A percentile compares a stretch with the other conserved stretches of the same genome.
phyloP scores from a whole-genome alignment of 1,140 invertebrate species.

The Rhagoletis zephyria region DNA sequence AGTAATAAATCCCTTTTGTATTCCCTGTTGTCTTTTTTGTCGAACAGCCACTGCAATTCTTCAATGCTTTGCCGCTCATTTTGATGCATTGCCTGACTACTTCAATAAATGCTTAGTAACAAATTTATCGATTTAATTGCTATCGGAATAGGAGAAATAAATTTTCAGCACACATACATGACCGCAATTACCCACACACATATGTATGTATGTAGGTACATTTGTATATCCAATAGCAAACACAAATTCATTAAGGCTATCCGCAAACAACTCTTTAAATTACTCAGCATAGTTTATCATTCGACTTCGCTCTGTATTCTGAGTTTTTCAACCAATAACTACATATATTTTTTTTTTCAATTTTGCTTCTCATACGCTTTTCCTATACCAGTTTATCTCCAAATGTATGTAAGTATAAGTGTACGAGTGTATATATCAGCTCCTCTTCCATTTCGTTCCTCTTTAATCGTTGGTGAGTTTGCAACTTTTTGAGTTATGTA shows the following conservation, averaged over 20 bases:
- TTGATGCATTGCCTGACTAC: conserved; percentile 24
- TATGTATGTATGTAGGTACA: background rate
- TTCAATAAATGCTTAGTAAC: conserved; percentile 15
- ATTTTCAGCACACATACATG: background rate
- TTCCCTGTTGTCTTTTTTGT: background rate
- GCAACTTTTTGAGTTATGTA: background rate
- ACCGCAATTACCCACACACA: background rate
- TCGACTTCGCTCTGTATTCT: background rate
- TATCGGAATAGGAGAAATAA: background rate
- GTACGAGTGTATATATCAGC: background rate
- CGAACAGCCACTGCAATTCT: background rate
- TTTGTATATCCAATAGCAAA: background rate
- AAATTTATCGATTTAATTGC: conserved; percentile 35
- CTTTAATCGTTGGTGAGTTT: background rate
- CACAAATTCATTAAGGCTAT: background rate
- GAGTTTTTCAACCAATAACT: background rate
- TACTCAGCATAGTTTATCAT: background rate
- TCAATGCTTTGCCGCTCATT: background rate
- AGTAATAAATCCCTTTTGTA: background rate
- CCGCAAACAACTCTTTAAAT: conserved; percentile 3
- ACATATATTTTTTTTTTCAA: background rate
- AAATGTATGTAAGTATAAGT: too few relatives aligned
- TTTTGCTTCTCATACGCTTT: background rate
- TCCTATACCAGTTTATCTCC: background rate
- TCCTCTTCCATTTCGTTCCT: background rate